These are phyloP conservation scores for Polyploca ridens DNA, from an alignment of 2,888 invertebrate species.

Conservation along the genomic window DNA sequence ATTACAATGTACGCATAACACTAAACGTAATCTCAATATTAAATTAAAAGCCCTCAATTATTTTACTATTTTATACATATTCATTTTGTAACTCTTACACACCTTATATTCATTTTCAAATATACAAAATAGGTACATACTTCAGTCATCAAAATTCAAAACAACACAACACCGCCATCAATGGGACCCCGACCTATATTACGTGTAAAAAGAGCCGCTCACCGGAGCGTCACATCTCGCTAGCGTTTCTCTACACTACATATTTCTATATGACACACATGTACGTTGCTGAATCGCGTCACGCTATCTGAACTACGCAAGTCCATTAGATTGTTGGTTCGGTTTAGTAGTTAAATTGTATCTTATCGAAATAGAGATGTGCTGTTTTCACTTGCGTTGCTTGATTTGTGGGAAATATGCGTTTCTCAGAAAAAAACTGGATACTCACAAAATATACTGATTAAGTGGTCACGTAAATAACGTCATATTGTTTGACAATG, in stretches of 20 bases:
- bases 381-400: constrained; percentile 36
- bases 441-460: too few relatives aligned
- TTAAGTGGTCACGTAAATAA: too few relatives aligned
- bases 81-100: too few relatives aligned
- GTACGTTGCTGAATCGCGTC: constrained; percentile 64
- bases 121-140: constrained; percentile 2
- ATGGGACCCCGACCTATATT: constrained; percentile 32
- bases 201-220: constrained; percentile 61
- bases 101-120: too few relatives aligned
- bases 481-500: too few relatives aligned
- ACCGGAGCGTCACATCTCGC: constrained; percentile 64
- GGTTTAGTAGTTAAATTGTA: constrained; percentile 27
- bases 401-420: neutral
- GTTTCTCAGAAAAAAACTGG: too few relatives aligned
- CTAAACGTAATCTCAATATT: too few relatives aligned
- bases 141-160: constrained; percentile 18
- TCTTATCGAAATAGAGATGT: constrained; percentile 34
- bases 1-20: too few relatives aligned
- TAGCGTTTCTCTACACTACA: constrained; percentile 74
- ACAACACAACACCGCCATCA: constrained; percentile 30
- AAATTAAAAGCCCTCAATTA: too few relatives aligned
- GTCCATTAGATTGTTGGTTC: constrained; percentile 26
- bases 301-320: constrained; percentile 60
- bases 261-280: constrained; percentile 78
- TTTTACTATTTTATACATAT: too few relatives aligned